A percentile compares a stretch with the other conserved stretches of the same genome.
Conservation (phyloP, 2,888 invertebrate genomes). For the Netelia inedita region DNA sequence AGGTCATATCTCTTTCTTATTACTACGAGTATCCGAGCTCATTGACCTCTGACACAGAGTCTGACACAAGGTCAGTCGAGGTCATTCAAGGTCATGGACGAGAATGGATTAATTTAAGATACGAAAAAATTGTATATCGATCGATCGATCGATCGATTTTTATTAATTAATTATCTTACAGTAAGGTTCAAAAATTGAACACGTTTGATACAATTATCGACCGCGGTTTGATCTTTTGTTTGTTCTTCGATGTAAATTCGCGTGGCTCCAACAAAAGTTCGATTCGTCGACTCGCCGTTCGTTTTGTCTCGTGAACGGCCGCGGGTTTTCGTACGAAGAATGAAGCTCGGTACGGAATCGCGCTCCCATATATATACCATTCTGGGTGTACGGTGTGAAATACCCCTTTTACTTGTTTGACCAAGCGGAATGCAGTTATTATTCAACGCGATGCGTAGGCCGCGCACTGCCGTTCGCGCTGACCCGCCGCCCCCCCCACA, state of each 20-base stretch:
- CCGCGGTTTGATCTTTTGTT: neutral
- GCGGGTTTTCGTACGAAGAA: slow-evolving; percentile 63
- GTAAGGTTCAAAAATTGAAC: neutral
- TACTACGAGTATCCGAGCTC: neutral
- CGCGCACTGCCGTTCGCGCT: slow-evolving; percentile 73
- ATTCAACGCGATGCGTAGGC: slow-evolving; percentile 77
- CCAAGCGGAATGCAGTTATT: slow-evolving; percentile 80
- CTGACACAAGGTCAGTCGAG: neutral
- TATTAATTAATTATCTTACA: neutral
- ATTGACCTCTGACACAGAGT: neutral
- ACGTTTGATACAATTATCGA: neutral
- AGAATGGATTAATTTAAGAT: neutral
- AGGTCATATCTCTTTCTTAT: no score
- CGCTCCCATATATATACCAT: slow-evolving; percentile 72
- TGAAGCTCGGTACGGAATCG: slow-evolving; percentile 60
- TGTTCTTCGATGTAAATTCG: neutral
- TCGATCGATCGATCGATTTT: neutral
- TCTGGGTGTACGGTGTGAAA: slow-evolving; percentile 48
- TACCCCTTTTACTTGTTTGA: slow-evolving; percentile 61
- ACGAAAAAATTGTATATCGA: neutral
- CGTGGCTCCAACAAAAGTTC: neutral
- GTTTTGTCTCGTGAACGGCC: neutral
- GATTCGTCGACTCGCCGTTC: no score
- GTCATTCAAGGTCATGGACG: neutral
- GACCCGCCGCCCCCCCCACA: slow-evolving; percentile 67